Base-by-base conservation (phyloP, 2,888 invertebrate species). In the Camptogramma bilineatum region DNA sequence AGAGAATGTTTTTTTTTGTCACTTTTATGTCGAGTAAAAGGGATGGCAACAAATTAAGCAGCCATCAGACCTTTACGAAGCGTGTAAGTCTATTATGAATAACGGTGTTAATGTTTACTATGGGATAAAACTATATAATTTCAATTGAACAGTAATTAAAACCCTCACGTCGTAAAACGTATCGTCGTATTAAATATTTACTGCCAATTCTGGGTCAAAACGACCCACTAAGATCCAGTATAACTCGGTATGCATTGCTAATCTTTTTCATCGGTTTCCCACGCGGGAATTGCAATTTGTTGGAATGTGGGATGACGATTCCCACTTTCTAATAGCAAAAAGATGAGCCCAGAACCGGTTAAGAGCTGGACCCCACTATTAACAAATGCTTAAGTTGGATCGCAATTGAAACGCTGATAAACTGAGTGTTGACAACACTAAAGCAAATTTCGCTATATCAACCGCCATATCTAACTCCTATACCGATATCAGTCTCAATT, bases 251-350 rank as follows among this genome's bases (percentile, higher is more conserved):
- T 64, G 53, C 64, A 64, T 59, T 46, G 50, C 53, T 52, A 57
- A 57, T 61, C 53, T 44, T 53, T 54, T 51, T 28, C 48, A 50
- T 58, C 34, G 50, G 63, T 64, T 64, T 64, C 50, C 53, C 50
- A 51, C 54, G 58, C 58, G 18, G 51, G 50, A 58, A 58, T 53
- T 53, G 63, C 54, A 64, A 64, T 58, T 64, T 59, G 58, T 61
- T 42, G 50, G 50, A 61, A 61, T 61, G 51, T 54, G 44, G 58
- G 63, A 63, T 53, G 58, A 58, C 50, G 50, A 31, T 54, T 34
- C 44, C 51, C 58, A 53, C 58, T 59, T 58, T 64, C 58, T 63
- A 63, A 63, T 63, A 48, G 52, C 48, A 57, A 63, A 52, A 58
- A 46, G 50, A 64, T 58, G 48, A 13, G 28, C 13, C 24, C 16